Base-by-base conservation (phyloP, 37 sponge, comb jelly and placozoan species). In the Halichondria panicea region DNA sequence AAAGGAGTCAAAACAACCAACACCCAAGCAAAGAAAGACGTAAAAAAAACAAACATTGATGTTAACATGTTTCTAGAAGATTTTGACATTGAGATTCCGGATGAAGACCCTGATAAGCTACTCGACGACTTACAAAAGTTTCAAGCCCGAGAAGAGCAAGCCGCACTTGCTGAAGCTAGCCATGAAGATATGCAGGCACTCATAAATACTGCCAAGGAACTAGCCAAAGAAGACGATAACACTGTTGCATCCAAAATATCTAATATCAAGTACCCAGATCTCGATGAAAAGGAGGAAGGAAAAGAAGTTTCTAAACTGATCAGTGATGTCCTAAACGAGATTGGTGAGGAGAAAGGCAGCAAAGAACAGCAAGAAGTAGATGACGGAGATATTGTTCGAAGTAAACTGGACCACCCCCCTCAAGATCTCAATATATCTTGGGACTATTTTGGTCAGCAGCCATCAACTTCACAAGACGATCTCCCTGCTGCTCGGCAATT, bases 81-180 rank as follows among this genome's bases (percentile, higher is more conserved):
- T 15, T 66, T 82, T 58, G 83, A 82, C 0, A 58, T 54, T 35
- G 34, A 68, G 12, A 18, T 61, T 48, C 9, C 28, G 3, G 75
- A 72, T 8, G 74, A 66, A 2, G 63, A 79, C 43, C 87, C 87
- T 34, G 74, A 80, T 21, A 80, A 73, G 11, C 57, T 86, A 45
- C 55, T 86, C 15, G 66, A 74, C 43, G 87, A 86, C 43, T 65
- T 86, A 45, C 67, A 55, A 65, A 34, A 22, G 50, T 75, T 68
- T 61, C 70, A 60, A 36, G 19, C 36, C 40, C 44, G 38, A 54
- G 55, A 78, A 58, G 44, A 50, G 24, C 5, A 53, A 30, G 12
- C 37, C 36, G 68, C 74, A 42, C 43, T 82, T 18, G 43, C 68
- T n/a, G 56, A 78, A 54, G 65, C 64, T 21, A 45, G 53, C 12